phyloP scores from a whole-genome alignment of 2,888 invertebrate species.

The Nasonia oneida region DNA sequence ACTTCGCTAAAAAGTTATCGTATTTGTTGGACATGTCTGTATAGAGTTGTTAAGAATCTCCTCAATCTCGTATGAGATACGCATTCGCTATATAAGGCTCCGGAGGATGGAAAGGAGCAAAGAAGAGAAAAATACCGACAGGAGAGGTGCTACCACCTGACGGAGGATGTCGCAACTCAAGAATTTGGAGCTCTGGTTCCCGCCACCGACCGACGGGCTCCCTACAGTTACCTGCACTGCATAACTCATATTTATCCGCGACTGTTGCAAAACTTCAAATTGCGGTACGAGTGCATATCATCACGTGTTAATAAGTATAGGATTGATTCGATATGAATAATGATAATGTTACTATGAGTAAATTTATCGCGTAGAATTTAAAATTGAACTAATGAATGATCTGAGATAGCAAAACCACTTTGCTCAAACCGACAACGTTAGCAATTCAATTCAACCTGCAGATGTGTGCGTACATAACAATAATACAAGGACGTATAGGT shows the following conservation, averaged over 20 bases:
- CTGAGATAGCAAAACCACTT: not conserved
- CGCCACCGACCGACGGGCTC: not conserved
- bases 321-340: too few species aligned
- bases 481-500: not conserved
- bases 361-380: too few species aligned
- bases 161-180: slow-evolving; percentile 44
- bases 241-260: not conserved
- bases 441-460: not conserved
- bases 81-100: not conserved
- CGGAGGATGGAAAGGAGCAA: slow-evolving; percentile 14
- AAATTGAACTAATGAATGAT: not conserved
- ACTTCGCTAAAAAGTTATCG: not conserved
- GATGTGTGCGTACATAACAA: not conserved
- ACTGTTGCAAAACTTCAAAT: not conserved
- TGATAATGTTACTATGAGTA: too few species aligned
- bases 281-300: not conserved
- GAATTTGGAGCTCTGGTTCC: slow-evolving; percentile 17
- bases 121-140: slow-evolving; percentile 35
- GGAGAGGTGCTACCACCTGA: slow-evolving; percentile 59
- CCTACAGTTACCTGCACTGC: slow-evolving; percentile 13
- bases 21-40: not conserved
- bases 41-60: not conserved
- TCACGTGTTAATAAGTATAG: too few species aligned
- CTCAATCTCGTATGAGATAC: not conserved
- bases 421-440: not conserved